Evolutionary conservation across 2,797 vertebrate genomes (phyloP).

Genomic region (Sternotherus odoratus): DNA sequence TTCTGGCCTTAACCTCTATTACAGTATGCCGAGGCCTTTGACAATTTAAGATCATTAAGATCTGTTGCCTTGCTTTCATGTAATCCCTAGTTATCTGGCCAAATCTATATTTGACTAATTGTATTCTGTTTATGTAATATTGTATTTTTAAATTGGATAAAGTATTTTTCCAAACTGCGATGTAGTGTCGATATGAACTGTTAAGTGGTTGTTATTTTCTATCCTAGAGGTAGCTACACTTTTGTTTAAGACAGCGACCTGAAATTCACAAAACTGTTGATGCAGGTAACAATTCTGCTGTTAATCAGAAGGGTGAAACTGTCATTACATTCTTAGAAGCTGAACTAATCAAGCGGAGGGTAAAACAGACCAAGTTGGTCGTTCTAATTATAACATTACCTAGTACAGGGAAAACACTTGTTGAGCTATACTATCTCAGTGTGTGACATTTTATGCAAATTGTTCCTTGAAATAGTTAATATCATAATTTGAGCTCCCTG

Average conservation of each 20-base stretch:
- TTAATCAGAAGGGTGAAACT: not conserved
- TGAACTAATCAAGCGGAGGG: not conserved
- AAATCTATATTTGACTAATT: not conserved
- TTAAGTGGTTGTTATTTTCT: not conserved
- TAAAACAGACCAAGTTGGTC: not conserved
- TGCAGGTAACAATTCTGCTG: not conserved
- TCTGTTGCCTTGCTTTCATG: not conserved
- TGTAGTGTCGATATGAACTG: rapidly evolving
- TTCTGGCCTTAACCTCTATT: not conserved
- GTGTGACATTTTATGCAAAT: not conserved
- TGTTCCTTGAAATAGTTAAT: not conserved
- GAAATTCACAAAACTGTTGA: not conserved
- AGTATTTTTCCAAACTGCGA: not conserved
- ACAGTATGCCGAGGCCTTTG: not conserved
- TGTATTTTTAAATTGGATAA: not conserved
- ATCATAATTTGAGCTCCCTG: not conserved
- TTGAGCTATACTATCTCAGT: not conserved
- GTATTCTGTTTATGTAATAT: not conserved
- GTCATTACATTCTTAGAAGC: not conserved
- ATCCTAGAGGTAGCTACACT: not conserved
- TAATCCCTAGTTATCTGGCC: not conserved
- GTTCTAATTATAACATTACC: not conserved
- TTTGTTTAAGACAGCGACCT: not conserved
- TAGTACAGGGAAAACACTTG: not conserved
- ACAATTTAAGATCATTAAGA: not conserved